These are phyloP conservation scores for Apamea sordens DNA, from an alignment of 2,888 invertebrate genomes.

Conservation along the genomic window DNA sequence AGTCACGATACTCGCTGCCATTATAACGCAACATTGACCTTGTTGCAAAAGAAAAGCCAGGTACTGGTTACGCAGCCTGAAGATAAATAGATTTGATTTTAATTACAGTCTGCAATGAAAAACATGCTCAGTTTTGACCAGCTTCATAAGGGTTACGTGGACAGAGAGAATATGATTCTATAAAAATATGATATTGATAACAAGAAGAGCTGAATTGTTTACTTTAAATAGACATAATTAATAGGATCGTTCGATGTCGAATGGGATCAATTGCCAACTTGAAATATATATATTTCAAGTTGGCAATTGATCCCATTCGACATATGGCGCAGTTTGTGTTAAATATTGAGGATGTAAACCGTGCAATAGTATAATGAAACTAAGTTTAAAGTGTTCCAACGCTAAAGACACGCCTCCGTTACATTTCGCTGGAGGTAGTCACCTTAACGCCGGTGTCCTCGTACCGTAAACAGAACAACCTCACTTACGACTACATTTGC, in stretches of 20 bases:
- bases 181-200: not conserved
- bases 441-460: constrained; percentile 69
- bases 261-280: not conserved
- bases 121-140: not conserved
- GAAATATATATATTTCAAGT: no score
- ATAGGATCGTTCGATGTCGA: not conserved
- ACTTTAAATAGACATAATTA: not conserved
- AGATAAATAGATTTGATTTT: constrained; percentile 25
- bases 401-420: constrained; percentile 47
- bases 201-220: not conserved
- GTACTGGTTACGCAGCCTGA: constrained; percentile 45
- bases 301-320: no score
- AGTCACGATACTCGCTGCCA: constrained; percentile 51
- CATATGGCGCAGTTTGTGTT: constrained; percentile 3
- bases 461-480: constrained; percentile 77
- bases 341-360: constrained; percentile 9
- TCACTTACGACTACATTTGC: constrained; percentile 80
- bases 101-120: not conserved
- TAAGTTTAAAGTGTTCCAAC: constrained; percentile 24
- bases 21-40: constrained; percentile 67
- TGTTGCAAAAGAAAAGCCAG: constrained; percentile 55
- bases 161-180: not conserved
- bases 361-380: not conserved
- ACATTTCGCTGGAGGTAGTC: constrained; percentile 67
- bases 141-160: not conserved